phyloP scores from a whole-genome alignment of 2,888 invertebrate species.

The Idaea straminata region DNA sequence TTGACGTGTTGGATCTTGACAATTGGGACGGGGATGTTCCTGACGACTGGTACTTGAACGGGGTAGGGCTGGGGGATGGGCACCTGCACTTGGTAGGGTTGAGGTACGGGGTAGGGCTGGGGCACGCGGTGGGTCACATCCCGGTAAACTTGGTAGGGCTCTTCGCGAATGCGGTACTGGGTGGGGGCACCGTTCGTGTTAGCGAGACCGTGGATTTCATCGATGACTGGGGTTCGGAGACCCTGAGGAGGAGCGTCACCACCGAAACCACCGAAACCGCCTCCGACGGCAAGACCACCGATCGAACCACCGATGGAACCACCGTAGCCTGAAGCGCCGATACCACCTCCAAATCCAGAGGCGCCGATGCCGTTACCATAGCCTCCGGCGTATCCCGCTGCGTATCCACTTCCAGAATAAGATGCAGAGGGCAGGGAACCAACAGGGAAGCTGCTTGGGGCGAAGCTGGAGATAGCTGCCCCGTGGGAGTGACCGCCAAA shows the following conservation, averaged over 20 bases:
- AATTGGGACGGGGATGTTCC: constrained; percentile 77
- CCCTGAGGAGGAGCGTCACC: constrained; percentile 53
- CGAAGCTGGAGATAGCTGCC: constrained; percentile 52
- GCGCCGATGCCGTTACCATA: constrained; percentile 5
- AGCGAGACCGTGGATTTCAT: constrained; percentile 65
- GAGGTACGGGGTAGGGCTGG: constrained; percentile 76
- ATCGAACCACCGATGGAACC: constrained; percentile 14
- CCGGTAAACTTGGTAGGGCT: constrained; percentile 63
- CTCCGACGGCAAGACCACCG: constrained; percentile 11
- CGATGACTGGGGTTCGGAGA: constrained; percentile 62
- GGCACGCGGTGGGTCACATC: constrained; percentile 79
- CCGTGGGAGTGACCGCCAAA: constrained; percentile 15
- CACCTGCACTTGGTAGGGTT: constrained; percentile 74
- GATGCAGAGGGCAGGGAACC: constrained; percentile 69
- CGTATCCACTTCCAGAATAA: constrained; percentile 47
- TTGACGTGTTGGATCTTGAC: constrained; percentile 78
- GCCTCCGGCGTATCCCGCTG: constrained; percentile 13
- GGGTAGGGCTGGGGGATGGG: constrained; percentile 81
- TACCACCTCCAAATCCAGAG: constrained; percentile 14
- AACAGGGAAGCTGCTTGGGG: constrained; percentile 67
- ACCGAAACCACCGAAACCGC: constrained; percentile 27
- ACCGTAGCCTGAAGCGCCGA: constrained; percentile 18
- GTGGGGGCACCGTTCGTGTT: constrained; percentile 66
- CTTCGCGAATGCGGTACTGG: constrained; percentile 64
- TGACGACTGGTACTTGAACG: constrained; percentile 77